Base-by-base conservation (phyloP, 2,888 invertebrate species). In the Thysanoteuthis rhombus region DNA sequence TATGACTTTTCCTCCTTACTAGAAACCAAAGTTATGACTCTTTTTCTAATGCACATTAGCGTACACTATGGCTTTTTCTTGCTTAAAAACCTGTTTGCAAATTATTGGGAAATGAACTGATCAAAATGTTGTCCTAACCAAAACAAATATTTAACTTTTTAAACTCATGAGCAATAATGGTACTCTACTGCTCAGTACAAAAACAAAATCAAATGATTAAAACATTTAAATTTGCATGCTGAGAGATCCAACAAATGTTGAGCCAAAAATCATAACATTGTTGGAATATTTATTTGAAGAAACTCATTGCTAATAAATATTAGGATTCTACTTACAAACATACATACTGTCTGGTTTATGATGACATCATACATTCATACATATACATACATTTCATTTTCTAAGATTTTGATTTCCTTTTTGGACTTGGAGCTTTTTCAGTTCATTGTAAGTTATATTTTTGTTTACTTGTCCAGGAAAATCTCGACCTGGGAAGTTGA, bases 381-480 rank as follows among this genome's bases (percentile, higher is more conserved):
- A 91, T 22, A 91, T 91, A 91, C 38, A 91, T 40, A 91, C 25
- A 91, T 75, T 92, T 92, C 42, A 45, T 45, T 45, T 92, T 92
- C 45, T 92, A 45, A 92, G 75, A 75, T 75, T 75, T 75, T n/a
- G n/a, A n/a, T 75, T 75, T 75, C 40, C 92, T 92, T 92, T 92
- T 92, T 92, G 92, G 92, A 92, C 45, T 92, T 92, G 92, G 45
- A 92, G 36, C 42, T n/a, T 92, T 92, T 92, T 92, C 92, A 92
- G 92, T 92, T 92, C 92, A 92, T 92, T 92, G 40, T 92, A 92
- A 92, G 92, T 92, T 92, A 92, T 92, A 40, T 92, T 92, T 92
- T 92, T 92, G 92, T 92, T 92, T 92, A 92, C 92, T 92, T 92
- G 92, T 92, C 92, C 92, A 92, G 92, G 92, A 92, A 92, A 92